Evolutionary conservation across 2,888 invertebrate species (phyloP).

Genomic region (Tipula lateralis): DNA sequence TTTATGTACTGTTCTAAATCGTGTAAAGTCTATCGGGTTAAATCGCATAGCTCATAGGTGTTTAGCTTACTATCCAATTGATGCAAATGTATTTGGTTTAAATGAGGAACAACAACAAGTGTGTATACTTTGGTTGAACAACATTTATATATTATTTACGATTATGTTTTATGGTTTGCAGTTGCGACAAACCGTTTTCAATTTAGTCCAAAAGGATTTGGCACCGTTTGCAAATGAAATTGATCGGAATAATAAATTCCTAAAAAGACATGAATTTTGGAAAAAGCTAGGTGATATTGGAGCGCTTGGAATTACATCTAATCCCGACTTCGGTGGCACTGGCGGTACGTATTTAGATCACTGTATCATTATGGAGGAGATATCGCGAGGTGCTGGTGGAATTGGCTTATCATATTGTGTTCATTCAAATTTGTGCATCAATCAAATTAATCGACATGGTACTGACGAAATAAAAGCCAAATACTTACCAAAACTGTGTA

Average conservation of each 20-base stretch:
- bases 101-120: conserved; percentile 84
- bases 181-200: conserved; percentile 82
- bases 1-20: background rate
- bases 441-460: conserved; percentile 94
- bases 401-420: conserved; percentile 92
- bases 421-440: conserved; percentile 95
- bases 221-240: conserved; percentile 90
- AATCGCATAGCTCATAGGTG: conserved; percentile 38
- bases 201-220: conserved; percentile 90
- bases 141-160: background rate
- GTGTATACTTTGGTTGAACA: conserved; percentile 34
- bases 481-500: conserved; percentile 91
- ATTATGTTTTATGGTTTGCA: conserved; percentile 48
- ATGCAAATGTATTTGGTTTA: conserved; percentile 83
- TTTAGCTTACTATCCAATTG: conserved; percentile 72
- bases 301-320: conserved; percentile 85
- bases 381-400: conserved; percentile 73
- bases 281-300: conserved; percentile 88
- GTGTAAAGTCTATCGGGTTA: background rate
- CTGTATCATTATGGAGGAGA: conserved; percentile 87
- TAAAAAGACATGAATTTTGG: conserved; percentile 74
- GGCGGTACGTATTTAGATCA: conserved; percentile 90
- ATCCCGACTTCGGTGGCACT: conserved; percentile 84
- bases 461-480: conserved; percentile 83
- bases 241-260: conserved; percentile 68